Conservation (phyloP, 1,140 invertebrate species). For the Polypedilum vanderplanki region DNA sequence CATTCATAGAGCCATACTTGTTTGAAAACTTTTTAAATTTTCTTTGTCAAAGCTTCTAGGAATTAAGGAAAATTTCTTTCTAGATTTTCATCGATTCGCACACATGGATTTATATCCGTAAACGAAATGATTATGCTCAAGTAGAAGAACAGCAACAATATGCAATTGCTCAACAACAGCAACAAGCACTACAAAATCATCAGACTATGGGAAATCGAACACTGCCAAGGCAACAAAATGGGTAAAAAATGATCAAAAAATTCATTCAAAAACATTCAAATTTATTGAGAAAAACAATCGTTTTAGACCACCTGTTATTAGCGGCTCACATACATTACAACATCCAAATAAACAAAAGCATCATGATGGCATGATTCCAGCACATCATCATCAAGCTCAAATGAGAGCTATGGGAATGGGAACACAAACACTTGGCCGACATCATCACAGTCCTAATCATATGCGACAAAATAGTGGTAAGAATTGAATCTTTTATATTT, state of each 20-base stretch:
- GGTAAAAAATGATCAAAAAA: constrained; percentile 38
- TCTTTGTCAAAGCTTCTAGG: no score
- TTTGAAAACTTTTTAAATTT: neutral
- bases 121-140: constrained; percentile 46
- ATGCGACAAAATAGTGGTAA: constrained; percentile 37
- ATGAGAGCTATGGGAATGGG: constrained; percentile 47
- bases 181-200: constrained; percentile 43
- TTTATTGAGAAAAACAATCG: constrained; percentile 34
- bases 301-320: constrained; percentile 44
- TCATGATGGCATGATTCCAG: constrained; percentile 44
- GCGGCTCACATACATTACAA: constrained; percentile 43
- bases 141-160: constrained; percentile 43
- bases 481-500: neutral
- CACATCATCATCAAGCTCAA: constrained; percentile 36
- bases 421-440: constrained; percentile 48
- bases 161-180: constrained; percentile 32
- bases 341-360: constrained; percentile 40
- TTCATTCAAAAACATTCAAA: constrained; percentile 31
- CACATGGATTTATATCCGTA: constrained; percentile 93
- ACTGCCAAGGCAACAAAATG: constrained; percentile 43
- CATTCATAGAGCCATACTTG: no score
- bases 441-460: constrained; percentile 46
- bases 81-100: constrained; percentile 65
- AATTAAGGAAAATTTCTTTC: neutral
- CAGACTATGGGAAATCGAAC: constrained; percentile 43